Evolutionary conservation across 2,797 vertebrate species (phyloP).

Genomic region (Mormyrus proboscirostris): DNA sequence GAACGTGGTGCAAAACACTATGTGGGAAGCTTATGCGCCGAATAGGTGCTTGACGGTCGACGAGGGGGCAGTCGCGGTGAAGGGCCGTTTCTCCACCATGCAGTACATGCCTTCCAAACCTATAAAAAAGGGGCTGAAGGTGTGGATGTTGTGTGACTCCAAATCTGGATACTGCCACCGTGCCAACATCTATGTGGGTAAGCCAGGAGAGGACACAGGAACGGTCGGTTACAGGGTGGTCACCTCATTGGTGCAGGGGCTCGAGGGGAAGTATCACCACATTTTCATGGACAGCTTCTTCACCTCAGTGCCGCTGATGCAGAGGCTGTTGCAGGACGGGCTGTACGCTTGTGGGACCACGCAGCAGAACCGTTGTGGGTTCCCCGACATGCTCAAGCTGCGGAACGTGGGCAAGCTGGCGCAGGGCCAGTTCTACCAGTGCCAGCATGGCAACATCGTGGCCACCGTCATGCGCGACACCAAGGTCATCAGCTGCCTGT

Average conservation of each 20-base stretch:
- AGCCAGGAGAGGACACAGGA: slow-evolving; percentile 49
- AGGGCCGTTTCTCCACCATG: slow-evolving; percentile 64
- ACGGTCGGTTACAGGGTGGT: slow-evolving; percentile 57
- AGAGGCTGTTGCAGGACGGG: slow-evolving; percentile 61
- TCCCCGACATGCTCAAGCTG: slow-evolving; percentile 65
- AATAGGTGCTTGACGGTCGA: slow-evolving; percentile 70
- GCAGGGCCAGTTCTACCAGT: slow-evolving; percentile 72
- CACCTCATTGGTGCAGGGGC: slow-evolving; percentile 62
- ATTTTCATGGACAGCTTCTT: slow-evolving; percentile 74
- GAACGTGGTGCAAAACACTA: slow-evolving; percentile 68
- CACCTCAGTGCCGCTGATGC: slow-evolving; percentile 66
- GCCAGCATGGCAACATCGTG: slow-evolving; percentile 68
- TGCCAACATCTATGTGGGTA: slow-evolving; percentile 62
- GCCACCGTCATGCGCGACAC: slow-evolving; percentile 65
- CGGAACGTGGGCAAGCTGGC: slow-evolving; percentile 66
- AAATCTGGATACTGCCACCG: slow-evolving; percentile 73
- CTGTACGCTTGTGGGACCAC: slow-evolving; percentile 68
- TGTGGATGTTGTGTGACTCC: slow-evolving; percentile 76
- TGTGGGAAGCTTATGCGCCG: slow-evolving; percentile 68
- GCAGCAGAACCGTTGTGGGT: slow-evolving; percentile 59
- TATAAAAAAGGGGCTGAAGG: slow-evolving; percentile 65
- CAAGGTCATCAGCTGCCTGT: slow-evolving; percentile 66
- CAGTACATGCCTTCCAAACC: slow-evolving; percentile 73
- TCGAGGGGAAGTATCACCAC: slow-evolving; percentile 69
- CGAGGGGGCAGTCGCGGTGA: slow-evolving; percentile 60